These are phyloP conservation scores for Pimpla rufipes DNA, from an alignment of 2,888 invertebrate species.

Conservation along the genomic window DNA sequence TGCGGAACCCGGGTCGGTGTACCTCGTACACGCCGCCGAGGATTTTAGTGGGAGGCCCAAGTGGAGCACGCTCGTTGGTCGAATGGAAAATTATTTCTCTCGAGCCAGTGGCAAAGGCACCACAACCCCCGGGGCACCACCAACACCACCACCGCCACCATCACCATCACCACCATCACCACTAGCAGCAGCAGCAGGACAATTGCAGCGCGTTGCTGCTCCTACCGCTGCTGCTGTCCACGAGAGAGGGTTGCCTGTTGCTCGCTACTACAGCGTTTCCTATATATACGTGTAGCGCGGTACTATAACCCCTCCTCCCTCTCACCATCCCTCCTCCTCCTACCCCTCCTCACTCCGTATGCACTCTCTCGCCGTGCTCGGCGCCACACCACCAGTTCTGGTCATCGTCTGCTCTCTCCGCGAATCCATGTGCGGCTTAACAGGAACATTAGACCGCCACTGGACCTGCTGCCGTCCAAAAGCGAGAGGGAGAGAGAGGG, in stretches of 20 bases:
- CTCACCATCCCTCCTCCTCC: too few species aligned
- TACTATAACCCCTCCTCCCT: neutral
- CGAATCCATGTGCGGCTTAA: conserved; percentile 57
- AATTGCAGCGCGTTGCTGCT: conserved; percentile 43
- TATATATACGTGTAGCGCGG: conserved; percentile 3
- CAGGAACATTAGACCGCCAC: conserved; percentile 54
- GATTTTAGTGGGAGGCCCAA: conserved; percentile 24
- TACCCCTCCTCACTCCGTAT: conserved; percentile 5
- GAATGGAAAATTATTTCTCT: conserved; percentile 60
- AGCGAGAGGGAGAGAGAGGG: conserved; percentile 22
- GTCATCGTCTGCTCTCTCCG: conserved; percentile 29
- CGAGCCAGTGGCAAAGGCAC: neutral
- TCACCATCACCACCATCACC: too few species aligned
- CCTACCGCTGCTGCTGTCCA: conserved; percentile 26
- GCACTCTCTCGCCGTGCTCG: conserved; percentile 24
- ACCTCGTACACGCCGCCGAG: neutral
- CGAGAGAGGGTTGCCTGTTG: conserved; percentile 66
- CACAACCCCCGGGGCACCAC: neutral
- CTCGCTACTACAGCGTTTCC: conserved; percentile 53
- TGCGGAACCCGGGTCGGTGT: conserved; percentile 14
- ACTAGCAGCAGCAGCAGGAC: conserved; percentile 9
- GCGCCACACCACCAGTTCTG: neutral
- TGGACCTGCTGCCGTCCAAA: conserved; percentile 39
- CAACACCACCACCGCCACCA: neutral
- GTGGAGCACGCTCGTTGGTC: conserved; percentile 27